Conservation (phyloP, 2,113 vertebrate species). For the Cephalopholis sonnerati region DNA sequence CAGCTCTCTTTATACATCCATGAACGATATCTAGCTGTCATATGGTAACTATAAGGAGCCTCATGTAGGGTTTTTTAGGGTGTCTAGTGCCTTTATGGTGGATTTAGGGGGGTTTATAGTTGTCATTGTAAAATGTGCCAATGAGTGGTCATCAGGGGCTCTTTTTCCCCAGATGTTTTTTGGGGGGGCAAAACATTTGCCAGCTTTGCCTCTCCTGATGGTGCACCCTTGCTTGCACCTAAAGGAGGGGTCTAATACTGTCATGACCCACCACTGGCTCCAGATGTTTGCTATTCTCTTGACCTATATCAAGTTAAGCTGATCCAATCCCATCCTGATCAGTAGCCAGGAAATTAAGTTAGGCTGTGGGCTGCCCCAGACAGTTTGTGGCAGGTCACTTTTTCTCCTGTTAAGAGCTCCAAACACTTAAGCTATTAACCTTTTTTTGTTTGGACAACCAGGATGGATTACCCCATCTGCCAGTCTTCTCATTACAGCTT, state of each 20-base stretch:
- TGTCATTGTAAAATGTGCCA: too few species aligned
- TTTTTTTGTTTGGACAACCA: slow-evolving; percentile 69
- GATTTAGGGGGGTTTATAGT: too few species aligned
- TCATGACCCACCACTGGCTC: slow-evolving; percentile 37
- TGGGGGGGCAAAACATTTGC: too few species aligned
- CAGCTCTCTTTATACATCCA: too few species aligned
- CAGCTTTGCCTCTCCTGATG: too few species aligned
- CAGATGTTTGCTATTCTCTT: slow-evolving; percentile 50
- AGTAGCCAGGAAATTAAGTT: slow-evolving; percentile 74
- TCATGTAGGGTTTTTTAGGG: too few species aligned
- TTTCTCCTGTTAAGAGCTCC: slow-evolving; percentile 56
- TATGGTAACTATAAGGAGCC: too few species aligned
- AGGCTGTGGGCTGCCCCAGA: slow-evolving; percentile 54
- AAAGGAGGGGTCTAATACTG: slow-evolving; percentile 34
- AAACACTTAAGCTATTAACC: slow-evolving; percentile 78
- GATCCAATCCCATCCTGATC: slow-evolving; percentile 64
- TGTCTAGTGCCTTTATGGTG: too few species aligned
- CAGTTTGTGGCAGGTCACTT: slow-evolving; percentile 64
- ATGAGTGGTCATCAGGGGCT: too few species aligned
- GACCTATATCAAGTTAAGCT: slow-evolving; percentile 53
- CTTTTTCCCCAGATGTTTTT: too few species aligned
- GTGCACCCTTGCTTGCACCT: background rate
- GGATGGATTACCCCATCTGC: slow-evolving; percentile 61
- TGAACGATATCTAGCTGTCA: too few species aligned
- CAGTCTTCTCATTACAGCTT: slow-evolving; percentile 60